These are phyloP conservation scores for Oryzaephilus surinamensis DNA, from an alignment of 1,140 invertebrate genomes.

Conservation along the genomic window DNA sequence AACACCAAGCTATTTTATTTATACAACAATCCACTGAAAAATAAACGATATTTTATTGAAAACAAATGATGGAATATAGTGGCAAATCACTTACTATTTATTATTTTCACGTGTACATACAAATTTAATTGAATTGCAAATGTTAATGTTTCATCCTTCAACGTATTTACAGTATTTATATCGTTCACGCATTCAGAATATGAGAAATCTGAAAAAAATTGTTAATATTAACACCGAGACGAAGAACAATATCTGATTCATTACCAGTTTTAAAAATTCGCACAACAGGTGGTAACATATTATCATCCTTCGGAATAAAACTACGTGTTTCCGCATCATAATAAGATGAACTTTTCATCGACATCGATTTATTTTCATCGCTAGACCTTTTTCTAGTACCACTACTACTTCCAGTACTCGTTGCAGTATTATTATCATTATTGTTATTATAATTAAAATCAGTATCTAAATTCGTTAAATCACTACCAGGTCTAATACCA, in stretches of 20 bases:
- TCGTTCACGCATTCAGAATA: conserved; percentile 47
- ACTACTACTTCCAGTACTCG: conserved; percentile 1
- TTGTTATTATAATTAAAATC: conserved; percentile 28
- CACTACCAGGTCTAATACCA: conserved; percentile 82
- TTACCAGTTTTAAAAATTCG: conserved; percentile 44
- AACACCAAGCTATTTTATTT: conserved; percentile 69
- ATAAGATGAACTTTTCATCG: too few species aligned
- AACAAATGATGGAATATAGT: conserved; percentile 1
- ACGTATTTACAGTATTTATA: conserved; percentile 38
- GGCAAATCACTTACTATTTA: conserved; percentile 57
- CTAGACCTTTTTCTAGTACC: conserved; percentile 1
- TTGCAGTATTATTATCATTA: conserved; percentile 12
- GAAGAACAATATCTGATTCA: not conserved
- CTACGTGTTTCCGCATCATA: conserved; percentile 44
- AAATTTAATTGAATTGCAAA: conserved; percentile 76
- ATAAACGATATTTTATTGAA: conserved; percentile 3
- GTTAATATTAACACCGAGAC: conserved; percentile 1
- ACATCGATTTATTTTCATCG: too few species aligned
- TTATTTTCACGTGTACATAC: conserved; percentile 63
- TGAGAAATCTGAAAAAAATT: conserved; percentile 39
- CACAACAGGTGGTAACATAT: conserved; percentile 45
- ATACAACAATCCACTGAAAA: conserved; percentile 72
- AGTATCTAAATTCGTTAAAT: conserved; percentile 65
- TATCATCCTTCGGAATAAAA: conserved; percentile 44
- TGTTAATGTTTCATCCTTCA: conserved; percentile 53